phyloP scores from a whole-genome alignment of 2,888 invertebrate species.

The Hermodice carunculata region DNA sequence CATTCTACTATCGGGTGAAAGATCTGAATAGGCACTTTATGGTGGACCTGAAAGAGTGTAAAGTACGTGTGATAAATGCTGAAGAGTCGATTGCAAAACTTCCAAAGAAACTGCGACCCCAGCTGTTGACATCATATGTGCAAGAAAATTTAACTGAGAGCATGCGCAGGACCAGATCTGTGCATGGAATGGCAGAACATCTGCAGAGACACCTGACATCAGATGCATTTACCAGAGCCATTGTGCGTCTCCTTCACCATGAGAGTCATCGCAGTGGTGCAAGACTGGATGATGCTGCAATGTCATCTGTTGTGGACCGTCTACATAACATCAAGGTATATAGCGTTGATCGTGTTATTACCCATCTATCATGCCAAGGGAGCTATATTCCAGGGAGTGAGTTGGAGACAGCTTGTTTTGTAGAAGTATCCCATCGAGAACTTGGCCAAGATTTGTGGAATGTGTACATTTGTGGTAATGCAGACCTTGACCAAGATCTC shows the following conservation, averaged over 20 bases:
- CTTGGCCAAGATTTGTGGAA: conserved; percentile 19
- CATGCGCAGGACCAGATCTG: background rate
- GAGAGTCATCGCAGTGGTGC: conserved; percentile 23
- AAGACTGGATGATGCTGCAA: conserved; percentile 23
- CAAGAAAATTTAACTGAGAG: conserved; percentile 37
- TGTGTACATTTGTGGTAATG: conserved; percentile 30
- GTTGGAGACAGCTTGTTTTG: conserved; percentile 33
- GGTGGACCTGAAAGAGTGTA: conserved; percentile 31
- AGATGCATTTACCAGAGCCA: conserved; percentile 26
- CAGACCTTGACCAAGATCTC: conserved; percentile 31
- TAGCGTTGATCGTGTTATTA: conserved; percentile 23
- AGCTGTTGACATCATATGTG: conserved; percentile 40
- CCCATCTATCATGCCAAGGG: conserved; percentile 26
- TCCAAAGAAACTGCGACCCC: conserved; percentile 36
- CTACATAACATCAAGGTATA: conserved; percentile 34
- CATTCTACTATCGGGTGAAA: conserved; percentile 34
- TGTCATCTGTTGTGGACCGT: conserved; percentile 24
- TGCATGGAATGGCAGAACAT: conserved; percentile 25
- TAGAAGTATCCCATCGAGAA: conserved; percentile 13
- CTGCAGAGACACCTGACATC: conserved; percentile 23
- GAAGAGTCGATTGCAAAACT: conserved; percentile 31
- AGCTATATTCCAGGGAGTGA: conserved; percentile 32
- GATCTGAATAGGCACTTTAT: conserved; percentile 33
- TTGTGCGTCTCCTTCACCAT: conserved; percentile 31
- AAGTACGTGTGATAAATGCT: conserved; percentile 12